Conservation (phyloP, 2,113 vertebrate species). For the Heloderma charlesbogerti region DNA sequence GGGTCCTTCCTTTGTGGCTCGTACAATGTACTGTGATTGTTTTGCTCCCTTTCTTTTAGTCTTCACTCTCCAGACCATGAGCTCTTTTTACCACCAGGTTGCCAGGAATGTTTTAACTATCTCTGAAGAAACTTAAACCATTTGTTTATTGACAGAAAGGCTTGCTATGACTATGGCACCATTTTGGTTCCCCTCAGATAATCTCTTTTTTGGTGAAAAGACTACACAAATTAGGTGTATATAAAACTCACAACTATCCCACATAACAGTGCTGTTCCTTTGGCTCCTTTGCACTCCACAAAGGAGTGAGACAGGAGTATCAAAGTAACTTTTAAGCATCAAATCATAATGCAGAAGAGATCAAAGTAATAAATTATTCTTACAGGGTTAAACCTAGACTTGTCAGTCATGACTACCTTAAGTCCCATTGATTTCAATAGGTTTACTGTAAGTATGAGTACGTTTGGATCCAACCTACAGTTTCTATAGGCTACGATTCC, state of each 20-base stretch:
- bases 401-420: no score
- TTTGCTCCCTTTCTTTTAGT: background rate
- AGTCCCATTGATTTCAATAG: no score
- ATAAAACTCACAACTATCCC: no score
- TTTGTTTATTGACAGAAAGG: background rate
- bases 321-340: background rate
- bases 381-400: background rate
- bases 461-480: background rate
- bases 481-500: background rate
- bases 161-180: background rate
- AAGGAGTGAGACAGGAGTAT: background rate
- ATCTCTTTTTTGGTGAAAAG: background rate
- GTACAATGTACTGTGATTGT: background rate
- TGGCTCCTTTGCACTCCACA: background rate
- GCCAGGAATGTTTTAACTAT: background rate
- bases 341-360: background rate
- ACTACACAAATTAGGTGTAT: background rate
- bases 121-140: background rate
- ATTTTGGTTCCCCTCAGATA: background rate
- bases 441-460: no score
- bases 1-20: background rate
- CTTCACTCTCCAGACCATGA: background rate
- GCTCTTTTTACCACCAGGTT: background rate
- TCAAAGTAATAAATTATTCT: background rate
- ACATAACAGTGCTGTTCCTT: background rate